A percentile compares a stretch with the other conserved stretches of the same genome.
Conservation (phyloP, 2,797 vertebrate species). For the Melanotaenia pygmaea region DNA sequence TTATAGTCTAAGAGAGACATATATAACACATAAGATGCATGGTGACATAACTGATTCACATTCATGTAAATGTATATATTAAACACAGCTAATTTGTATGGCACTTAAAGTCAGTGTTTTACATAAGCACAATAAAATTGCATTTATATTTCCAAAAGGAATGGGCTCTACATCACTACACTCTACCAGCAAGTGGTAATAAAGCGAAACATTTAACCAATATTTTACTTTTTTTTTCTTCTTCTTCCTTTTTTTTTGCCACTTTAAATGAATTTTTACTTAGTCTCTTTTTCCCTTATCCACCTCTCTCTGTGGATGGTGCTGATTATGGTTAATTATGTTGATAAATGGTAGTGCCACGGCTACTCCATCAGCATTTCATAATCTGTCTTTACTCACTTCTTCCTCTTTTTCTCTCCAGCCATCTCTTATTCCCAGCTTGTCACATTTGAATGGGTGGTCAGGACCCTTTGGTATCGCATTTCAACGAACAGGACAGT, state of each 20-base stretch:
- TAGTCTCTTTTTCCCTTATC: conserved; percentile 32
- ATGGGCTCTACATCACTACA: conserved; percentile 4
- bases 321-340: conserved; percentile 84
- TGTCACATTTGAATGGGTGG: conserved; percentile 6
- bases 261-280: conserved; percentile 39
- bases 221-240: background rate
- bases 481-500: background rate
- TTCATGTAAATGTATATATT: conserved; percentile 1
- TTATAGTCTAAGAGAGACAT: background rate
- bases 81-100: background rate
- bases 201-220: conserved; percentile 22
- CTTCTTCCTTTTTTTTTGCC: conserved; percentile 2
- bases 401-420: conserved; percentile 12
- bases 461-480: conserved; percentile 4
- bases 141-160: background rate
- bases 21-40: background rate
- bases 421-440: conserved; percentile 8
- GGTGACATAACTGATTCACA: background rate
- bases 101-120: background rate
- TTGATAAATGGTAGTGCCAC: conserved; percentile 80
- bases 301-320: conserved; percentile 66
- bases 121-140: background rate
- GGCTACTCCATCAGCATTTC: conserved; percentile 79
- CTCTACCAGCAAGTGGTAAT: background rate
- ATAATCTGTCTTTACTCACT: conserved; percentile 68